phyloP scores from a whole-genome alignment of 2,797 vertebrate genomes.

The Simalia tracyae region DNA sequence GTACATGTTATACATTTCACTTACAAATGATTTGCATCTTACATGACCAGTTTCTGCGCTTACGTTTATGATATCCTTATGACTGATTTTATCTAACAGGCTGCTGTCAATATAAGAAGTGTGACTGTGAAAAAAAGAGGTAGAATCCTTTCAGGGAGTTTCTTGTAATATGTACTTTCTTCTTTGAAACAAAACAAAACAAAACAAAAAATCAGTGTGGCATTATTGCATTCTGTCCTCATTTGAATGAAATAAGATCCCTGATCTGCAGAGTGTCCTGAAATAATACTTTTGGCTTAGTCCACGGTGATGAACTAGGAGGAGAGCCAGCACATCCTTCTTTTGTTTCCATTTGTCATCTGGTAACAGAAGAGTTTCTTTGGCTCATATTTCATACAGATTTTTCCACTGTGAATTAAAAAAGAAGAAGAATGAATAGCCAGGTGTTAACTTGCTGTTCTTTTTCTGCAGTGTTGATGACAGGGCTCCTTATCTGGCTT shows the following conservation, averaged over 20 bases:
- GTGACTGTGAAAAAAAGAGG: neutral
- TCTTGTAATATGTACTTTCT: neutral
- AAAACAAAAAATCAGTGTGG: neutral
- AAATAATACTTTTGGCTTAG: neutral
- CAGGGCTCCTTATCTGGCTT: constrained; percentile 83
- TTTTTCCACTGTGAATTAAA: neutral
- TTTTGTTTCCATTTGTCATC: neutral
- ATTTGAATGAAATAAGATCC: neutral
- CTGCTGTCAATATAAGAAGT: neutral
- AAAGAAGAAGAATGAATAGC: neutral
- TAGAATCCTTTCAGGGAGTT: neutral
- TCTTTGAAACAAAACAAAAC: neutral
- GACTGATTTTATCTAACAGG: neutral
- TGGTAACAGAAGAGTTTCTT: neutral
- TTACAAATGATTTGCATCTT: neutral
- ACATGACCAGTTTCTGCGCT: neutral
- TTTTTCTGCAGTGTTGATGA: constrained; percentile 72
- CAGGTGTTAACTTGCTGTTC: constrained; percentile 24
- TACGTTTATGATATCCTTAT: neutral
- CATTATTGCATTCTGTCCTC: neutral
- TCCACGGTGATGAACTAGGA: neutral
- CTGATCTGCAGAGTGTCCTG: neutral
- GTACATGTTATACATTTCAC: neutral
- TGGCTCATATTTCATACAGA: neutral
- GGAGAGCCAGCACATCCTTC: neutral